Evolutionary conservation across 2,888 invertebrate genomes (phyloP).

Genomic region (Leptinotarsa peninsularis): DNA sequence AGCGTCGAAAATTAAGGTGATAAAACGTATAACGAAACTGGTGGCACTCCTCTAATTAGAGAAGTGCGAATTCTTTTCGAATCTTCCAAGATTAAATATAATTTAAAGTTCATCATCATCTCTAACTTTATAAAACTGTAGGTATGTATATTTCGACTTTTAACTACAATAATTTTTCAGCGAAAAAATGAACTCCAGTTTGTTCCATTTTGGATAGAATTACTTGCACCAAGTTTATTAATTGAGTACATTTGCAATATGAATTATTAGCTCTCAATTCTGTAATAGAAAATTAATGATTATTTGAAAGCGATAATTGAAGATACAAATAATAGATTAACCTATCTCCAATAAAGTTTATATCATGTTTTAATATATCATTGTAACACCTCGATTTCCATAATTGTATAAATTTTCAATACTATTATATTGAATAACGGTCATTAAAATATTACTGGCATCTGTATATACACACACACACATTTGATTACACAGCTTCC

Average conservation of each 20-base stretch:
- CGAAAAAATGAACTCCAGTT: too few species aligned
- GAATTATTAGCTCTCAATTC: not conserved
- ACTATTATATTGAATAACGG: constrained; percentile 4
- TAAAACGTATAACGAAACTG: too few species aligned
- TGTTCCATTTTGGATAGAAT: too few species aligned
- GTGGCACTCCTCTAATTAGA: too few species aligned
- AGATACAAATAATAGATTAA: not conserved
- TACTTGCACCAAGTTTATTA: too few species aligned
- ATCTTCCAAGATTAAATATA: too few species aligned
- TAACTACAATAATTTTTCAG: too few species aligned
- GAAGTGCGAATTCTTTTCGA: too few species aligned
- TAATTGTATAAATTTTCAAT: constrained; percentile 17
- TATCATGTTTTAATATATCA: constrained; percentile 6
- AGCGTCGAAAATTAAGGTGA: too few species aligned
- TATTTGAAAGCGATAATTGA: constrained; percentile 16
- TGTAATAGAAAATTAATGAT: not conserved
- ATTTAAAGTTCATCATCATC: too few species aligned
- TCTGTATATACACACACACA: not conserved
- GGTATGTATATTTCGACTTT: too few species aligned
- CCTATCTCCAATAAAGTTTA: constrained; percentile 4
- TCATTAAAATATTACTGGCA: constrained; percentile 3
- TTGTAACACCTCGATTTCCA: constrained; percentile 11
- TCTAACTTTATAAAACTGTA: too few species aligned
- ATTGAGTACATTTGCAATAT: not conserved
- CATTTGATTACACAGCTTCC: constrained; percentile 14